Percentiles rank a stretch among this genome's conserved stretches.
These are phyloP conservation scores for Eristalis arbustorum DNA, from an alignment of 2,888 invertebrate species.

Conservation along the genomic window DNA sequence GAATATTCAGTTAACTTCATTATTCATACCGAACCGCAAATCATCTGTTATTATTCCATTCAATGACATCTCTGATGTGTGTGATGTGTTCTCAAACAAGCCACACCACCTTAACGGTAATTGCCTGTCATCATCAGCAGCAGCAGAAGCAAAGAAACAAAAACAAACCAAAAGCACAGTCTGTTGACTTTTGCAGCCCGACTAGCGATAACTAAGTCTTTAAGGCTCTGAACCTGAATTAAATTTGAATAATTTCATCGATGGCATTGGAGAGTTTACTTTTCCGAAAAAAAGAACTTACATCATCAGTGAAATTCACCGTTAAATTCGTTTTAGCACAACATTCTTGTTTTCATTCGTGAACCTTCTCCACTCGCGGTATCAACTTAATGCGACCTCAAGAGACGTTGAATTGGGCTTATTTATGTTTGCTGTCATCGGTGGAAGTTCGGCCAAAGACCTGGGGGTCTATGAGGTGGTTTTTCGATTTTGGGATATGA, in stretches of 20 bases:
- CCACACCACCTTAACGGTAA: slow-evolving; percentile 37
- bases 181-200: not conserved
- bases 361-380: not conserved
- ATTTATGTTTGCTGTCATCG: not conserved
- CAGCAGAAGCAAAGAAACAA: slow-evolving; percentile 3
- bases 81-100: not conserved
- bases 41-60: slow-evolving; percentile 35
- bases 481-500: slow-evolving; percentile 33
- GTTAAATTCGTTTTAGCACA: slow-evolving; percentile 15
- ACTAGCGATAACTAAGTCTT: not conserved
- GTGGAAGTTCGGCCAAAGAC: not conserved
- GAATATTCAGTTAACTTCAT: not conserved
- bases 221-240: not conserved
- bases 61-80: slow-evolving; percentile 21
- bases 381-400: not conserved
- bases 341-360: slow-evolving; percentile 20
- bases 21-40: slow-evolving; percentile 11
- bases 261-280: not conserved
- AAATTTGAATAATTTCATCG: not conserved
- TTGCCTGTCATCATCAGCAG: slow-evolving; percentile 22
- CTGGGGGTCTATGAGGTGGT: slow-evolving; percentile 20
- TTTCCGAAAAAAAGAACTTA: not conserved
- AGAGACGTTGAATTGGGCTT: not conserved
- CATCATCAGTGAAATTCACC: slow-evolving; percentile 43
- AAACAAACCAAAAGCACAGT: not conserved